Evolutionary conservation across 2,797 vertebrate genomes (phyloP), one percentile per base, ranked within the genome.

Genomic region (Furcifer pardalis): DNA sequence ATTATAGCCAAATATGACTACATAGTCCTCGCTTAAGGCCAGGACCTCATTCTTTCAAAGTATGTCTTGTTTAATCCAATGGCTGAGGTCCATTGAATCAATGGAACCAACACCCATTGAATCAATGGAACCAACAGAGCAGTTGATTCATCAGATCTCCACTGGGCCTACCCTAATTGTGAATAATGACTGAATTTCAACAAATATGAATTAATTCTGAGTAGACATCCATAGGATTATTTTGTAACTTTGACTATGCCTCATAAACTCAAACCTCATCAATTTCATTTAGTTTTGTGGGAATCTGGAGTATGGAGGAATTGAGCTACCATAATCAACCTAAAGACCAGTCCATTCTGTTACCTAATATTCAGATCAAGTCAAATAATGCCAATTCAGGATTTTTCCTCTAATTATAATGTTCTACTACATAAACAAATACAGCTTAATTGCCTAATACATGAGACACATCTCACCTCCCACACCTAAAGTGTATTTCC

Each of bases 371-470:
- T 37, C 69, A 40, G 19, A 81, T 62, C 30, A 71, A 86, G n/a
- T 81, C 32, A 46, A 86, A 81, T 30, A 77, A 49, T 37, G 49
- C 27, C 62, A 81, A 49, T 76, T 30, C 40, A 77, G 68, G 52
- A 49, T 30, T 40, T 46, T 60, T 76, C 49, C 56, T 77, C 42
- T 62, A 25, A 62, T 69, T 30, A 40, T 65, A 52, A 42, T 2
- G 2, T 40, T 66, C 42, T 75, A 5, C 59, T 80, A 65, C 40
- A 27, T 73, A 74, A 74, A 74, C 65, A 80, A 75, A 65, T 68
- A 27, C 17, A 4, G 23, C 76, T 81, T 66, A 77, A 49, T 81
- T 32, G 62, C 40, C n/a, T 76, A 60, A 37, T 77, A 81, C 59
- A 49, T 81, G 59, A 79, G 40, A 72, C 27, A 25, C 19, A 40